phyloP scores from a whole-genome alignment of 2,888 invertebrate species.

The Epistrophe grossulariae region DNA sequence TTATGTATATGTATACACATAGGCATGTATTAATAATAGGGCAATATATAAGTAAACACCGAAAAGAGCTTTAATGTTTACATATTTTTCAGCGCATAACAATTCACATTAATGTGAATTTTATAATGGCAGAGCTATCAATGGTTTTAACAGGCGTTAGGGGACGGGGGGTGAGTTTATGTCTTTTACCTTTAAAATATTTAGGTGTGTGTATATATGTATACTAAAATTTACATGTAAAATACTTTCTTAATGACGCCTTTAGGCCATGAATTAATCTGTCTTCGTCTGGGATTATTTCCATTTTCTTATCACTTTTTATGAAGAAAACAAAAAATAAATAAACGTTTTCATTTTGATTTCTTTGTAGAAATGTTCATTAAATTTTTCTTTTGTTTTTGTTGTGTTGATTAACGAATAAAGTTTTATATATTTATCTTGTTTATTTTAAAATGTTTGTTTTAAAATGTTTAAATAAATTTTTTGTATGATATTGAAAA shows the following conservation, averaged over 20 bases:
- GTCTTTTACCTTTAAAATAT: background rate
- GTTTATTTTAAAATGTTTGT: background rate
- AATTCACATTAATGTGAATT: background rate
- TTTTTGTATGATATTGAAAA: background rate
- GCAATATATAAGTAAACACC: background rate
- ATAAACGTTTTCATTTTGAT: background rate
- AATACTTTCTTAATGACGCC: constrained; percentile 27
- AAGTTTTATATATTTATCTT: background rate
- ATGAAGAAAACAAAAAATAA: background rate
- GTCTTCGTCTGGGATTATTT: constrained; percentile 19
- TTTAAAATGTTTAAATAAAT: background rate
- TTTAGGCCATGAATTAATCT: constrained; percentile 25
- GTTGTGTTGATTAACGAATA: background rate
- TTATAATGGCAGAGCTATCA: constrained; percentile 11
- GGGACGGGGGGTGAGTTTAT: background rate
- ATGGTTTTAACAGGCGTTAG: background rate
- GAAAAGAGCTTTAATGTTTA: constrained; percentile 4
- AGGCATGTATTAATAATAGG: background rate
- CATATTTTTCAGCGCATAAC: background rate
- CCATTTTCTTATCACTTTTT: constrained; percentile 32
- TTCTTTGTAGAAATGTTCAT: background rate
- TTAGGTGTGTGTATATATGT: background rate
- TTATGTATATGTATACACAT: background rate
- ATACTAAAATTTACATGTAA: background rate
- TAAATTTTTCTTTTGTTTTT: background rate